Evolutionary conservation across 2,113 vertebrate species (phyloP).

Genomic region (Mastomys coucha): DNA sequence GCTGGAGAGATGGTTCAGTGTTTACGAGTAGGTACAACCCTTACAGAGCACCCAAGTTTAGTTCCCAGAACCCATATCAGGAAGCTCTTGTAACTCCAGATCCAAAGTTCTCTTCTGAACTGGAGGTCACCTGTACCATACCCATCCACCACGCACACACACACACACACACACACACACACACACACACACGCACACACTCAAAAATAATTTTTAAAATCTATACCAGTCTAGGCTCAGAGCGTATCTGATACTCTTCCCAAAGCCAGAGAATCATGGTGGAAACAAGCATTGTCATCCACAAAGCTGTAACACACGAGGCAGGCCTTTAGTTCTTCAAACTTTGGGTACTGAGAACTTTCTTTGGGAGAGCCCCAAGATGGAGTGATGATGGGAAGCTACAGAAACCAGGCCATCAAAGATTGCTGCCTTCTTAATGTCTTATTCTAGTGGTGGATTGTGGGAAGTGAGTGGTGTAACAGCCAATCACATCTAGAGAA

Average conservation of each 20-base stretch:
- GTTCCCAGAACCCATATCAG: not conserved
- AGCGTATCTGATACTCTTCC: not conserved
- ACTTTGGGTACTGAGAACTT: not conserved
- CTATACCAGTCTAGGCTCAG: not conserved
- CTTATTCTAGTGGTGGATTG: not conserved
- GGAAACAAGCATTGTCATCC: too few relatives aligned
- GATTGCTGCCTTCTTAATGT: not conserved
- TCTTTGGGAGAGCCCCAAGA: not conserved
- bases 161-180: not conserved
- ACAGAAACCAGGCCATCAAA: not conserved
- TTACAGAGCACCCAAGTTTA: not conserved
- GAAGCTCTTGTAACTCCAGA: not conserved
- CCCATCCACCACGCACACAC: not conserved
- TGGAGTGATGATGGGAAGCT: not conserved
- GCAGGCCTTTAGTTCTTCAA: not conserved
- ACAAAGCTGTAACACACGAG: fast-evolving
- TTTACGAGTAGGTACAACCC: not conserved
- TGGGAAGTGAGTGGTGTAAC: not conserved
- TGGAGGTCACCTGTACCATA: not conserved
- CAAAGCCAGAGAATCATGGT: not conserved
- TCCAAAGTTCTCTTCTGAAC: not conserved
- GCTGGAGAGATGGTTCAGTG: not conserved
- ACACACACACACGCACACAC: not conserved
- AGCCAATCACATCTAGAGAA: not conserved
- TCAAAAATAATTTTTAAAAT: not conserved